Evolutionary conservation across 2,888 invertebrate genomes (phyloP).

Genomic region (Epirrhoe alternata): DNA sequence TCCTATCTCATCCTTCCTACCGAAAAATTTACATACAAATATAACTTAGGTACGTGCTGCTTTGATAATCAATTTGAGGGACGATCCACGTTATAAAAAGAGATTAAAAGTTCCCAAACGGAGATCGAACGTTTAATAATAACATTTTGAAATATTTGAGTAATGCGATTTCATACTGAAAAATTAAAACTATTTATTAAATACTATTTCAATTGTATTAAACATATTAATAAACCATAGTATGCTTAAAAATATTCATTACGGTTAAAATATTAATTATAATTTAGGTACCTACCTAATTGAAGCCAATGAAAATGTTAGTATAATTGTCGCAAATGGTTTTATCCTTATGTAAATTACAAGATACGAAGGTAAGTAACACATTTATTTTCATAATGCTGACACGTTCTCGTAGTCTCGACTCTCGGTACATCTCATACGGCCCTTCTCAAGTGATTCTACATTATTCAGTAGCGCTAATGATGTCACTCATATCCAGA

Average conservation of each 20-base stretch:
- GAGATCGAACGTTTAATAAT: constrained; percentile 2
- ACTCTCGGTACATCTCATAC: constrained; percentile 7
- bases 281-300: background rate
- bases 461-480: constrained; percentile 40
- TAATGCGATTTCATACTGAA: background rate
- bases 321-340: background rate
- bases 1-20: constrained; percentile 25
- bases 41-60: constrained; percentile 31
- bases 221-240: too few relatives aligned
- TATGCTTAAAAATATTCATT: too few relatives aligned
- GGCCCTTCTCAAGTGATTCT: constrained; percentile 30
- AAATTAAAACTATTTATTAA: too few relatives aligned
- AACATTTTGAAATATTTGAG: background rate
- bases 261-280: background rate
- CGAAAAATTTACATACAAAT: constrained; percentile 40
- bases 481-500: constrained; percentile 36
- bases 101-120: constrained; percentile 6
- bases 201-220: too few relatives aligned
- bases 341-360: background rate
- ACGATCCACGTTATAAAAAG: constrained; percentile 17
- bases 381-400: constrained; percentile 5
- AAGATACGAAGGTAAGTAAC: background rate
- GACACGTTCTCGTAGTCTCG: background rate
- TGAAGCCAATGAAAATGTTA: background rate
- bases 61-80: constrained; percentile 16